These are phyloP conservation scores for Cercopithecus mitis DNA, from an alignment of 2,797 vertebrate genomes.

Conservation along the genomic window DNA sequence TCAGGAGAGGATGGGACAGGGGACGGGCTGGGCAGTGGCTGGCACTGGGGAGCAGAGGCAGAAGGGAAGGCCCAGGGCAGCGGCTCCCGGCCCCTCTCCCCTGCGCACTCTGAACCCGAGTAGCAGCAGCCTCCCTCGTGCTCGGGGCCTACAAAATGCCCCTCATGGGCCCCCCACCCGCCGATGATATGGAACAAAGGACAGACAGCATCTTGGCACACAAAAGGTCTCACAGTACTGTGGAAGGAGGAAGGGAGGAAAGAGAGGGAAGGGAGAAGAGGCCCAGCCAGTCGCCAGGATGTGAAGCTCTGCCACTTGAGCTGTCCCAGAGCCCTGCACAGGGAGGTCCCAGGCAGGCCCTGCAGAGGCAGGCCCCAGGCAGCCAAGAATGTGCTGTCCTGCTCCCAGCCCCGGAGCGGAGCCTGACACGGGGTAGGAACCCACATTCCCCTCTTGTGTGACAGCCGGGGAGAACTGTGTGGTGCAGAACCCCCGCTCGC, in stretches of 20 bases:
- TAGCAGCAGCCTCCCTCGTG: background rate
- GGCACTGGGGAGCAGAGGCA: fast-evolving
- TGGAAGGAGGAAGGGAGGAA: conserved; percentile 32
- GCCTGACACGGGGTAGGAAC: background rate
- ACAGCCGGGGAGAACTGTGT: background rate
- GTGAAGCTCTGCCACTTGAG: background rate
- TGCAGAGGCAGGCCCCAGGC: background rate
- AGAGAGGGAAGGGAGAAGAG: conserved; percentile 32
- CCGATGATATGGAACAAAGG: background rate
- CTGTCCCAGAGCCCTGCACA: background rate
- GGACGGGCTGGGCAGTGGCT: fast-evolving
- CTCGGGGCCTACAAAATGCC: background rate
- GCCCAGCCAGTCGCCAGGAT: background rate
- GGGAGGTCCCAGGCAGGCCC: background rate
- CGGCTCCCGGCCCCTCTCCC: background rate
- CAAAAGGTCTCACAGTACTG: conserved; percentile 35
- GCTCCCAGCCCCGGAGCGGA: background rate
- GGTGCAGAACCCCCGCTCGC: too few species aligned
- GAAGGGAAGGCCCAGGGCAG: background rate
- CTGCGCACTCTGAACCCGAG: background rate
- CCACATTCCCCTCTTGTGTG: background rate
- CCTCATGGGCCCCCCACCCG: fast-evolving
- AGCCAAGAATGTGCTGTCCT: background rate
- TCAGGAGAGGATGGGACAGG: background rate
- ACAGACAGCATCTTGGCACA: conserved; percentile 53